Evolutionary conservation across 2,888 invertebrate genomes (phyloP), one percentile per base, ranked within the genome.

Genomic region (Timandra comae): DNA sequence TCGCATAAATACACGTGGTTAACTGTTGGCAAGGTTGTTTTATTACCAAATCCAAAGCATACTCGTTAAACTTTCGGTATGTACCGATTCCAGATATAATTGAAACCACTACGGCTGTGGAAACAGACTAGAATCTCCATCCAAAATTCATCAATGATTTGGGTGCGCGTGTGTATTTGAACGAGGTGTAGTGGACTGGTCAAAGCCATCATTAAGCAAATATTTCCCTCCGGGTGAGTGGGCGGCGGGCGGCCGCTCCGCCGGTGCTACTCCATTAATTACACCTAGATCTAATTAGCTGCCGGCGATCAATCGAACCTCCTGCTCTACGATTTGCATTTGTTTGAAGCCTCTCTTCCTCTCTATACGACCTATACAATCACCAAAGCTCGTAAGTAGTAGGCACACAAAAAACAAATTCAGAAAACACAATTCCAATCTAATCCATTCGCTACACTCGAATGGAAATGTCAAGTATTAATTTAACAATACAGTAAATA

Each of bases 161-260:
- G 41, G 41, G 52, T 49, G 16, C 38, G 43, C 33, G 27, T 46
- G 46, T 46, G 41, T 52, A 51, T 57, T 56, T 52, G 43, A 47
- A 38, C 46, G 41, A 43, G 40, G 38, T 37, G 38, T 37, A 29
- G 38, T 38, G 50, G 33, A 39, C 45, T 56, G 54, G 47, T 58
- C 59, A 63, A 63, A 60, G 58, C 56, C 46, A 35, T 52, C 62
- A 70, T 57, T 64, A 56, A 52, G 52, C 61, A 66, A 63, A 69
- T 65, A 68, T 63, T 65, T 56, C 52, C 47, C 56, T 52, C 43
- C 38, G 45, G 36, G 38, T 43, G 34, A 34, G 33, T 43, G 35
- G 36, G 38, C 42, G 38, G 33, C 20, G 28, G 22, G 21, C 16
- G 27, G 9, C 13, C 27, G 22, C 12, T 8, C 9, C 31, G 25